Conservation (phyloP, 2,113 vertebrate genomes). For the Vidua chalybeata region DNA sequence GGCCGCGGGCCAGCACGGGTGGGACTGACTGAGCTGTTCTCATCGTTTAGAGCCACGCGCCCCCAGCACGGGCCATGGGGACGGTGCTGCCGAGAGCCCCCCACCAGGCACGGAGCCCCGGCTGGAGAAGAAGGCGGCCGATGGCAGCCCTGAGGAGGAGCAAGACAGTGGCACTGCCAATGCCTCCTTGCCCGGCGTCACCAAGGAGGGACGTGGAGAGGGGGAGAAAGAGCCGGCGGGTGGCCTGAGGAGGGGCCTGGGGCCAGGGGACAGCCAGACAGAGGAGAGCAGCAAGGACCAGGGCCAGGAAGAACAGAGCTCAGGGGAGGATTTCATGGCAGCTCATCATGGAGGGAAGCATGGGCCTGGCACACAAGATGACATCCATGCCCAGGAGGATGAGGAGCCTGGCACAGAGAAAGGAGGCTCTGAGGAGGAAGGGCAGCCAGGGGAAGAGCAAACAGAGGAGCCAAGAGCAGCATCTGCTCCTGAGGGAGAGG, state of each 20-base stretch:
- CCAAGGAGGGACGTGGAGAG: not conserved
- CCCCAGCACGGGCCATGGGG: slow-evolving; percentile 67
- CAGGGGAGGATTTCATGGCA: not conserved
- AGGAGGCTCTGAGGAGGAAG: not conserved
- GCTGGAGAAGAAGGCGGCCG: slow-evolving; percentile 56
- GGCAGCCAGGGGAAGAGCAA: not conserved
- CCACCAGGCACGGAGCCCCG: slow-evolving; percentile 54
- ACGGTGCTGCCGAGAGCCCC: slow-evolving; percentile 59
- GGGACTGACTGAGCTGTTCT: slow-evolving; percentile 82
- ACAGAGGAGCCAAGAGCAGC: not conserved
- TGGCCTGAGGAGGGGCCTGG: not conserved
- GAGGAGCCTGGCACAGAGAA: not conserved
- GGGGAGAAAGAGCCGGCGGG: not conserved
- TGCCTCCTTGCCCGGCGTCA: accelerated
- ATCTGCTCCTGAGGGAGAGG: not conserved
- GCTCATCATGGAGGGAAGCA: not conserved
- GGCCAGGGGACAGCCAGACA: not conserved
- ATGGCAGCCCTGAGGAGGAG: slow-evolving; percentile 23
- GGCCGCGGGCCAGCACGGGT: accelerated
- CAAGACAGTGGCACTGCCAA: not conserved
- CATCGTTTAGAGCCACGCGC: slow-evolving; percentile 76
- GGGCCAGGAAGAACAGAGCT: not conserved
- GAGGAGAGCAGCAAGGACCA: not conserved
- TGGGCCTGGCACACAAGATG: not conserved
- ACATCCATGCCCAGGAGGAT: not conserved